Percentiles rank a stretch among this genome's conserved stretches.
These are phyloP conservation scores for Spermophilus dauricus DNA, from an alignment of 2,113 vertebrate genomes.

Conservation along the genomic window DNA sequence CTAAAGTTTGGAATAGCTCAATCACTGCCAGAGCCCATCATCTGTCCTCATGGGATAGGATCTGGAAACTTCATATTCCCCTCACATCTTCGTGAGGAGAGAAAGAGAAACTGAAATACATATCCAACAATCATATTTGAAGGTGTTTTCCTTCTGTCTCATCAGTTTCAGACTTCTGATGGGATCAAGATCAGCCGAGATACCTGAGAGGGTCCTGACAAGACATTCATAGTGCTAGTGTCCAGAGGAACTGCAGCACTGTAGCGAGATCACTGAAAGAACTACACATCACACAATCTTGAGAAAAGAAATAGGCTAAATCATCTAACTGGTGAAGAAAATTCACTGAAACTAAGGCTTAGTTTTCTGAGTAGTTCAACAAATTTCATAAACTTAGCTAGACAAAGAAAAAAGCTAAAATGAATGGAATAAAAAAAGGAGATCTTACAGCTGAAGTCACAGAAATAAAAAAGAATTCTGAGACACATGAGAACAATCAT, in stretches of 20 bases:
- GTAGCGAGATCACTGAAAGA: not conserved
- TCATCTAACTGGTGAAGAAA: not conserved
- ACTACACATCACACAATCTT: too few species aligned
- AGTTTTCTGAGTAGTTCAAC: too few species aligned
- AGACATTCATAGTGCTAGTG: not conserved
- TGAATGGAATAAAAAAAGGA: too few species aligned
- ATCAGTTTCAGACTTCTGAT: not conserved
- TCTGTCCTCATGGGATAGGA: not conserved
- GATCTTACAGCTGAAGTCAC: not conserved
- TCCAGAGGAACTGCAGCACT: not conserved
- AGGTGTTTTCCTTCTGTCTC: not conserved
- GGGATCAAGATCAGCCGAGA: not conserved
- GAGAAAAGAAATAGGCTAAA: not conserved
- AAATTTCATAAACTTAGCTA: too few species aligned
- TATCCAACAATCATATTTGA: not conserved
- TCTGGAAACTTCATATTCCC: not conserved
- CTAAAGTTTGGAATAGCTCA: not conserved
- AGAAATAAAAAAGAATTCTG: not conserved
- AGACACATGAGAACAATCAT: not conserved
- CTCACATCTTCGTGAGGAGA: not conserved
- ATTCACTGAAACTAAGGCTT: too few species aligned
- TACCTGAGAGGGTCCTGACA: rapidly evolving
- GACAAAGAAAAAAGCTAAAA: too few species aligned
- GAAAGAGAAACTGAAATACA: not conserved
- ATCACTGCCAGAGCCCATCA: not conserved